Evolutionary conservation across 2,113 vertebrate species (phyloP).

Genomic region (Conger conger): DNA sequence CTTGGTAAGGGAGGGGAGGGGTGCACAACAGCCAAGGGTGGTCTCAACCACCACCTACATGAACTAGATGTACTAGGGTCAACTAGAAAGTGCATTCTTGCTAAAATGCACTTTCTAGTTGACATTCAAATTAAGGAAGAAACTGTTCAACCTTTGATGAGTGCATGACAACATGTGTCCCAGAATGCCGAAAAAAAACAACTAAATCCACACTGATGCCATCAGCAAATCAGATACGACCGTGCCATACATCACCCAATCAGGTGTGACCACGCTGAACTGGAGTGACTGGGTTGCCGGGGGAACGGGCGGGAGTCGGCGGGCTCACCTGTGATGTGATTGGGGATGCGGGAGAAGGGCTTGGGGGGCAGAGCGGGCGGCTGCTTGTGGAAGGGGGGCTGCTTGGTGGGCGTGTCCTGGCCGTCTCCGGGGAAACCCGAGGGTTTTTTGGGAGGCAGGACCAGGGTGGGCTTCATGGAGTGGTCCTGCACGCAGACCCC

Average conservation of each 20-base stretch:
- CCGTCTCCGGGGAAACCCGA: slow-evolving; percentile 74
- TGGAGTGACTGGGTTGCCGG: neutral
- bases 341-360: slow-evolving; percentile 89
- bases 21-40: too few relatives aligned
- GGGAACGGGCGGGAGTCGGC: too few relatives aligned
- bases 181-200: too few relatives aligned
- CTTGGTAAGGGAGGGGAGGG: too few relatives aligned
- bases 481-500: slow-evolving; percentile 77
- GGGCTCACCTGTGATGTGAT: slow-evolving; percentile 87
- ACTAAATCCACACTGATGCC: neutral
- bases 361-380: slow-evolving; percentile 95
- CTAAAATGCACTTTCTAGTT: too few relatives aligned
- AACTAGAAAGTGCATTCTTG: too few relatives aligned
- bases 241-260: neutral
- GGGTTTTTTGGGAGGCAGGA: slow-evolving; percentile 81
- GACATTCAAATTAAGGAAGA: too few relatives aligned
- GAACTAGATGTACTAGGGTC: too few relatives aligned
- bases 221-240: neutral
- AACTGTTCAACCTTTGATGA: too few relatives aligned
- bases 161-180: too few relatives aligned
- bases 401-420: slow-evolving; percentile 83
- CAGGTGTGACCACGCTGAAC: neutral
- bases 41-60: too few relatives aligned
- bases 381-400: slow-evolving; percentile 86
- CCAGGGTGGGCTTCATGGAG: slow-evolving; percentile 78